phyloP scores from a whole-genome alignment of 2,113 vertebrate genomes.

The Pachyramphus minor region DNA sequence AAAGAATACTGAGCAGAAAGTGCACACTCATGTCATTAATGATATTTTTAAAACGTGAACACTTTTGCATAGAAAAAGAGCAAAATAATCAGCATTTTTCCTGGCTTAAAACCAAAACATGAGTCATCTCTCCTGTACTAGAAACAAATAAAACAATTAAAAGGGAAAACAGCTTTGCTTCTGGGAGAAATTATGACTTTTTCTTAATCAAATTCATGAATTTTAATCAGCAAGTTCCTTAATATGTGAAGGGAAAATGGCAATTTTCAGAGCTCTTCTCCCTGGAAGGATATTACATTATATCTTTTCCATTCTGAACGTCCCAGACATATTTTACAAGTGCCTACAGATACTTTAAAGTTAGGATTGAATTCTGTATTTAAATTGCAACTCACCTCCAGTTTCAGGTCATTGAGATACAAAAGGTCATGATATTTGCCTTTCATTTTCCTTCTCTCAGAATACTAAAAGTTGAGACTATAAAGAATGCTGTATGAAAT shows the following conservation, averaged over 20 bases:
- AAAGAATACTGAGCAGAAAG: neutral
- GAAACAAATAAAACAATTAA: slow-evolving; percentile 31
- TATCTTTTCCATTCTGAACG: slow-evolving; percentile 11
- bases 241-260: slow-evolving; percentile 9
- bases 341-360: slow-evolving; percentile 28
- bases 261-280: slow-evolving; percentile 19
- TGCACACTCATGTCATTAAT: neutral
- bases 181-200: neutral
- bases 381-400: slow-evolving; percentile 47
- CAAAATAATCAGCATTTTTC: neutral
- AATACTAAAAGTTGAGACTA: slow-evolving; percentile 50
- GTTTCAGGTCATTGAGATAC: slow-evolving; percentile 56
- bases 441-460: slow-evolving; percentile 46
- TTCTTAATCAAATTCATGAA: slow-evolving; percentile 16
- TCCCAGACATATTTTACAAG: slow-evolving; percentile 45
- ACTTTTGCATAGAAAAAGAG: neutral
- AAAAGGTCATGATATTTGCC: slow-evolving; percentile 59
- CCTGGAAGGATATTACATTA: slow-evolving; percentile 9
- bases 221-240: slow-evolving; percentile 25
- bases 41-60: neutral
- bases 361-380: slow-evolving; percentile 37
- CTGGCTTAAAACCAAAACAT: neutral
- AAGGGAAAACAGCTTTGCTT: neutral
- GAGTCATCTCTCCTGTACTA: neutral
- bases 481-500: slow-evolving; percentile 39